These are phyloP conservation scores for Agrotis exclamationis DNA, from an alignment of 2,888 invertebrate genomes.

Conservation along the genomic window DNA sequence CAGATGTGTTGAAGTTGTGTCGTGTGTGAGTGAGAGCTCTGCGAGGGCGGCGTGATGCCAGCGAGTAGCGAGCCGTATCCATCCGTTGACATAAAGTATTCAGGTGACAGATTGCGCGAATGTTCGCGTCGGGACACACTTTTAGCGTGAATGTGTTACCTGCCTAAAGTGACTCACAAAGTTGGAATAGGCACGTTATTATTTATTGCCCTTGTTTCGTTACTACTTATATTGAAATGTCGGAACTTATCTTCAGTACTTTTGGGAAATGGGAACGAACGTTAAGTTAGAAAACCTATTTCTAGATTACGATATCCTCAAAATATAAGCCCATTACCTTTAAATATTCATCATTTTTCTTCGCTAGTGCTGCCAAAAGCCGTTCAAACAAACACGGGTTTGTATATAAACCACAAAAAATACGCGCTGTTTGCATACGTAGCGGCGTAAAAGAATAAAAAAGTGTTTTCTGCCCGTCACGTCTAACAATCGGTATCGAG, in stretches of 20 bases:
- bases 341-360: conserved; percentile 27
- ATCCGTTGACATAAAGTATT: conserved; percentile 55
- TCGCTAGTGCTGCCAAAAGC: conserved; percentile 14
- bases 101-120: conserved; percentile 53
- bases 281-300: conserved; percentile 11
- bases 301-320: conserved; percentile 12
- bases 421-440: conserved; percentile 51
- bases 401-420: conserved; percentile 39
- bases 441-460: conserved; percentile 36
- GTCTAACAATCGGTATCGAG: conserved; percentile 57
- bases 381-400: conserved; percentile 30
- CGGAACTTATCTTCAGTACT: conserved; percentile 15
- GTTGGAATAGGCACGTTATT: conserved; percentile 29
- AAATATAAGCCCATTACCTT: conserved; percentile 10
- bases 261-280: conserved; percentile 11
- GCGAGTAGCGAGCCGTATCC: conserved; percentile 13
- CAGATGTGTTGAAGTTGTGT: conserved; percentile 39
- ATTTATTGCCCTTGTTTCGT: conserved; percentile 31
- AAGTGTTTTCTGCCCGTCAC: conserved; percentile 48
- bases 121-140: conserved; percentile 38
- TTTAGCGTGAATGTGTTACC: conserved; percentile 48
- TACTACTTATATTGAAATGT: conserved; percentile 18
- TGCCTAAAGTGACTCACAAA: conserved; percentile 34
- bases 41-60: conserved; percentile 8
- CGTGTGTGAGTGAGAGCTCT: conserved; percentile 32